These are phyloP conservation scores for Pristionchus maxplancki DNA, from an alignment of 2,888 invertebrate species.

Conservation along the genomic window DNA sequence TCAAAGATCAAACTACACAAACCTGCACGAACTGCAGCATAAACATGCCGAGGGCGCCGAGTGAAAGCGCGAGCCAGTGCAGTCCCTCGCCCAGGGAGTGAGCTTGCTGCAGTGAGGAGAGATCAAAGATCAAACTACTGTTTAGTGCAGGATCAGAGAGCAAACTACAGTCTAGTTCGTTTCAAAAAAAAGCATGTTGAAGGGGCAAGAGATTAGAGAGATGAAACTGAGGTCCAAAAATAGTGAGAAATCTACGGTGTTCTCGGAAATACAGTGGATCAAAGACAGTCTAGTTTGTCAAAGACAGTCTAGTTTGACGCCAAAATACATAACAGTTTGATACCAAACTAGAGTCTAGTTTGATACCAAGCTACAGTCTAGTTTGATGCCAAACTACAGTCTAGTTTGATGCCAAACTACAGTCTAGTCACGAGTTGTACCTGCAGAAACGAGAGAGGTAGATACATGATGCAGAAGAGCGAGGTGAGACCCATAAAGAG, in stretches of 20 bases:
- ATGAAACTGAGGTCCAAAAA: no score
- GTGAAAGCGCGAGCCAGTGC: slow-evolving; percentile 29
- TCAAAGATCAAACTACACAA: background rate
- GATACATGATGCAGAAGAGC: slow-evolving; percentile 64
- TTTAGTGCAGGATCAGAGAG: background rate
- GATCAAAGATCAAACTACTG: background rate
- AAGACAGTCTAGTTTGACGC: no score
- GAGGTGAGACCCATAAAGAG: slow-evolving; percentile 65
- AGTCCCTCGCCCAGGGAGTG: slow-evolving; percentile 40
- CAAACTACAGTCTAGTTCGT: background rate
- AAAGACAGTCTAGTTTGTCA: no score
- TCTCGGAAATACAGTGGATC: no score
- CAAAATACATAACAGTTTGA: no score
- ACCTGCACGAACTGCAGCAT: slow-evolving; percentile 41
- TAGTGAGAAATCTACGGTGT: no score
- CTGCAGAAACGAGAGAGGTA: slow-evolving; percentile 65
- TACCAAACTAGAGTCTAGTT: no score
- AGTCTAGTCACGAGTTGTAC: background rate
- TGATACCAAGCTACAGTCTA: no score
- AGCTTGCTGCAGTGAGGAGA: background rate
- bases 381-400: no score
- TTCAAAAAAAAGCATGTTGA: no score
- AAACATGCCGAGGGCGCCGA: slow-evolving; percentile 29
- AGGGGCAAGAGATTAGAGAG: no score
- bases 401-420: no score